These are phyloP conservation scores for Neopelma chrysocephalum DNA, from an alignment of 2,797 vertebrate species.

Conservation along the genomic window DNA sequence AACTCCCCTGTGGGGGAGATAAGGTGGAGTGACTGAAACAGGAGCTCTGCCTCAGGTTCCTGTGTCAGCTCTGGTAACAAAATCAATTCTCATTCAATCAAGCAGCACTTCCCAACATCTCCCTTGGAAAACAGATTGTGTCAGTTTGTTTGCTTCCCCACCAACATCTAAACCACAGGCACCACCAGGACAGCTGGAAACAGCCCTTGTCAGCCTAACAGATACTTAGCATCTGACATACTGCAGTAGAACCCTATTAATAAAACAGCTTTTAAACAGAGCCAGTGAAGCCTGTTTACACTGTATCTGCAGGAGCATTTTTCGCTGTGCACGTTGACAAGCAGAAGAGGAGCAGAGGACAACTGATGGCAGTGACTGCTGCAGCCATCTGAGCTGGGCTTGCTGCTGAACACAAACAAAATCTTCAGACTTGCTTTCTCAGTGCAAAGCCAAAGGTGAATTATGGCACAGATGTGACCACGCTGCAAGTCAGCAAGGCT, in stretches of 20 bases:
- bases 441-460: neutral
- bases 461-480: neutral
- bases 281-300: neutral
- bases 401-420: neutral
- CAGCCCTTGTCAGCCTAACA: neutral
- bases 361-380: neutral
- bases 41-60: neutral
- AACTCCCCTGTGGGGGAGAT: neutral
- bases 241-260: neutral
- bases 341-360: neutral
- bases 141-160: neutral
- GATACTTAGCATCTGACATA: neutral
- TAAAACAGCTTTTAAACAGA: neutral
- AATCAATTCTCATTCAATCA: neutral
- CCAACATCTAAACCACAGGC: neutral
- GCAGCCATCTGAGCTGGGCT: neutral
- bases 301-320: neutral
- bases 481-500: neutral
- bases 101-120: neutral
- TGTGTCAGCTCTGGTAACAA: neutral
- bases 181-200: neutral
- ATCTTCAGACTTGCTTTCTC: neutral
- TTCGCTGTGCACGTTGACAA: neutral
- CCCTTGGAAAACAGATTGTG: neutral
- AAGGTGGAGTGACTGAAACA: neutral